A percentile compares a stretch with the other conserved stretches of the same genome.
Evolutionary conservation across 1,140 invertebrate genomes (phyloP).

Genomic region (Trichonephila clavipes): DNA sequence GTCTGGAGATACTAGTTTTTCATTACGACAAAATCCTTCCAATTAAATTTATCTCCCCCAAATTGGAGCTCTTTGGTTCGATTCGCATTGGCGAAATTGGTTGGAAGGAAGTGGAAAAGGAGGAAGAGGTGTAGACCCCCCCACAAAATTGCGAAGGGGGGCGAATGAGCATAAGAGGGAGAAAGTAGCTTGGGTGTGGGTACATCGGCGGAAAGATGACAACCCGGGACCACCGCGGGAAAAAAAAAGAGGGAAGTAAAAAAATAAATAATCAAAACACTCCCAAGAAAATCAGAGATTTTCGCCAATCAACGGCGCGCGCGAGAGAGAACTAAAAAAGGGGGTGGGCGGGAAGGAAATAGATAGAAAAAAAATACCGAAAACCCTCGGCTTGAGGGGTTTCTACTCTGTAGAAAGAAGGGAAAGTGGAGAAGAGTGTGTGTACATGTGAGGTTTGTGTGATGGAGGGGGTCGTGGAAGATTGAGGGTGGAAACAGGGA

Average conservation of each 20-base stretch:
- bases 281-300: constrained; percentile 74
- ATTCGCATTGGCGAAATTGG: constrained; percentile 74
- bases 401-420: constrained; percentile 13
- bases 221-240: constrained; percentile 54
- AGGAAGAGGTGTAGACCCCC: not conserved
- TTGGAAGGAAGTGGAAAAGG: constrained; percentile 65
- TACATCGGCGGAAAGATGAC: constrained; percentile 64
- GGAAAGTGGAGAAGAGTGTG: constrained; percentile 51
- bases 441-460: not conserved
- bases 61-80: constrained; percentile 70
- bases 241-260: constrained; percentile 1
- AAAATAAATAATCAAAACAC: constrained; percentile 72
- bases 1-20: constrained; percentile 71
- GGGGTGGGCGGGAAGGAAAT: constrained; percentile 17
- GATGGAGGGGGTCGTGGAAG: constrained; percentile 15
- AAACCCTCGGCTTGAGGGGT: constrained; percentile 42
- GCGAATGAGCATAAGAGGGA: constrained; percentile 17
- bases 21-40: constrained; percentile 74
- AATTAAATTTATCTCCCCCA: constrained; percentile 76
- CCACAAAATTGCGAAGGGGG: not conserved
- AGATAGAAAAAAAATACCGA: not conserved
- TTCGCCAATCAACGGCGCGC: constrained; percentile 74
- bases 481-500: constrained; percentile 63
- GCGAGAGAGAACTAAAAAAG: constrained; percentile 9
- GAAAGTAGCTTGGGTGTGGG: constrained; percentile 36